Evolutionary conservation across 2,888 invertebrate species (phyloP), one percentile per base, ranked within the genome.

Genomic region (Cremastinae sp.): DNA sequence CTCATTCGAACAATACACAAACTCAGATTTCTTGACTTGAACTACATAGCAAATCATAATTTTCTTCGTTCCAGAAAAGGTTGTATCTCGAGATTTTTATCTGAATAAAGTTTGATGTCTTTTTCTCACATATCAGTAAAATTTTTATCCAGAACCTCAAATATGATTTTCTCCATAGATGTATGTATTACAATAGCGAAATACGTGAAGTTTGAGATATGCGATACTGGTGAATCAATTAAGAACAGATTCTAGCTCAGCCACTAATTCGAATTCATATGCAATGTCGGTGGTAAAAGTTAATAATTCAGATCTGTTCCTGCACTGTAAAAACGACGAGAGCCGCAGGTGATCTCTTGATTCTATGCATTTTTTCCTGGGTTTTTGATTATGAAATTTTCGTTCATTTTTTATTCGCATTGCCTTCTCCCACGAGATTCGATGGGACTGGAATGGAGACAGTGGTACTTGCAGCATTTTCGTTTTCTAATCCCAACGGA

Each of bases 281-380:
- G 70, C 59, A 54, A 59, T 61, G 65, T 28, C 16, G 79, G 83
- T 78, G 82, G 74, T 82, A 86, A 86, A 87, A 88, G 88, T 89
- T 88, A 89, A 88, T 89, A 89, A 89, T 89, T 88, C 89, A 86
- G 87, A 89, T 88, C 84, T 84, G 81, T 78, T 75, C 74, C 75
- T 54, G 62, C 54, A 62, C 20, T 38, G 65, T 61, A 71, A 43
- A n/a, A n/a, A n/a, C n/a, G n/a, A n/a, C n/a, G n/a, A n/a, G n/a
- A n/a, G n/a, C n/a, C n/a, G n/a, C n/a, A n/a, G n/a, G n/a, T n/a
- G n/a, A n/a, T n/a, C n/a, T n/a, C n/a, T 59, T 62, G 56, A 61
- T 56, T 38, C 72, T 54, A 43, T 45, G 59, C 34, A 8, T 16
- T 51, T 43, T 58, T 41, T 47, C 53, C 72, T 74, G 36, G 62